Percentiles rank a stretch among this genome's conserved stretches.
These are phyloP conservation scores for Drosophila longiperda DNA, from an alignment of 2,888 invertebrate genomes.

Conservation along the genomic window DNA sequence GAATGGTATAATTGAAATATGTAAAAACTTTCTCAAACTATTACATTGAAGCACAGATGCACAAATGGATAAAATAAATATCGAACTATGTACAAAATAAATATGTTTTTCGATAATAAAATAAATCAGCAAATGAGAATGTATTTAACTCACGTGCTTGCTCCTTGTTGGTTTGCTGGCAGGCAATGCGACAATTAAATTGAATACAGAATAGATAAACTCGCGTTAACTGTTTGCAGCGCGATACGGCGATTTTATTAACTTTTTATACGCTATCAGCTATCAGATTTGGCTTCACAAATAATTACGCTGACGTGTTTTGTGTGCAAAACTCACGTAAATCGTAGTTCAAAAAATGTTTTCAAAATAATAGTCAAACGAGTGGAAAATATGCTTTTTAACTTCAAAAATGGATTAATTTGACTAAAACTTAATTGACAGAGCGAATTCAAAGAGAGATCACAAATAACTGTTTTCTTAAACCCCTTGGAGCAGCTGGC, in stretches of 20 bases:
- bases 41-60: not conserved
- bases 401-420: not conserved
- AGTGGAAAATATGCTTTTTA: not conserved
- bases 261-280: constrained; percentile 26
- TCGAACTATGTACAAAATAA: not conserved
- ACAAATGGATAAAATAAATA: not conserved
- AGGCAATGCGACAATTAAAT: constrained; percentile 33
- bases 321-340: constrained; percentile 23
- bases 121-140: not conserved
- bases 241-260: constrained; percentile 18
- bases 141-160: constrained; percentile 35
- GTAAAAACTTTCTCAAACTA: not conserved
- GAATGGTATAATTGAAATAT: not conserved
- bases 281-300: constrained; percentile 11
- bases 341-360: constrained; percentile 42
- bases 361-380: constrained; percentile 40
- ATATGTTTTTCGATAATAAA: not conserved
- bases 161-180: not conserved
- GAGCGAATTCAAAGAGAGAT: constrained; percentile 11
- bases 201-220: constrained; percentile 39
- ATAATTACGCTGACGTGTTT: constrained; percentile 6
- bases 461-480: constrained; percentile 15
- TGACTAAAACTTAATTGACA: not conserved
- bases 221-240: constrained; percentile 45
- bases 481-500: constrained; percentile 18